Conservation (phyloP, 2,113 vertebrate species). For the Columba janthina region DNA sequence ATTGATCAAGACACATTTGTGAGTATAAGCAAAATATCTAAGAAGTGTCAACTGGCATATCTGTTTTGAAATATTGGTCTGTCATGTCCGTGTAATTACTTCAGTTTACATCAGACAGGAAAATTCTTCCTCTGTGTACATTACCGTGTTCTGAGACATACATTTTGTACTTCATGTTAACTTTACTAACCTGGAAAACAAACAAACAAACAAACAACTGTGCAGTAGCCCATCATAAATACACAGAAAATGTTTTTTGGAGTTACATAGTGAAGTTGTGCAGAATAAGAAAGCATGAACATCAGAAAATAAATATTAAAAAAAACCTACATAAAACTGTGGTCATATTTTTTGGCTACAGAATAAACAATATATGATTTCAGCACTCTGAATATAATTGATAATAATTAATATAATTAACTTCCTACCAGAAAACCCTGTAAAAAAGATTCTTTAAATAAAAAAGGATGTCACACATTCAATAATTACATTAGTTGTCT, state of each 20-base stretch:
- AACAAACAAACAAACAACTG: neutral
- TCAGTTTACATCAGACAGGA: neutral
- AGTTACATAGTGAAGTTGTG: neutral
- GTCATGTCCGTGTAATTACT: neutral
- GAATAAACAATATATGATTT: neutral
- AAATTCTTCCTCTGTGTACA: neutral
- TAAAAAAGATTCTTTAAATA: neutral
- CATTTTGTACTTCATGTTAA: neutral
- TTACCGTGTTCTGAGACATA: neutral
- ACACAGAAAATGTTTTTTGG: neutral
- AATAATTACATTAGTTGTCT: neutral
- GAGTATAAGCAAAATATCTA: neutral
- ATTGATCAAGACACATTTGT: neutral
- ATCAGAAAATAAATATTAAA: neutral
- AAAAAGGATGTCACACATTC: neutral
- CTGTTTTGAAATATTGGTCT: neutral
- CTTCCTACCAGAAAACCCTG: neutral
- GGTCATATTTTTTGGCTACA: neutral
- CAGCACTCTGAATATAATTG: neutral
- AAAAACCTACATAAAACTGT: accelerated
- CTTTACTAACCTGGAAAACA: neutral
- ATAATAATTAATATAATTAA: neutral
- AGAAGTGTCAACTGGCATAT: neutral
- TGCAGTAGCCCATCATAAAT: neutral
- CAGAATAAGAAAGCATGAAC: neutral